Evolutionary conservation across 2,113 vertebrate genomes (phyloP), one percentile per base, ranked within the genome.

Genomic region (Nerophis ophidion): DNA sequence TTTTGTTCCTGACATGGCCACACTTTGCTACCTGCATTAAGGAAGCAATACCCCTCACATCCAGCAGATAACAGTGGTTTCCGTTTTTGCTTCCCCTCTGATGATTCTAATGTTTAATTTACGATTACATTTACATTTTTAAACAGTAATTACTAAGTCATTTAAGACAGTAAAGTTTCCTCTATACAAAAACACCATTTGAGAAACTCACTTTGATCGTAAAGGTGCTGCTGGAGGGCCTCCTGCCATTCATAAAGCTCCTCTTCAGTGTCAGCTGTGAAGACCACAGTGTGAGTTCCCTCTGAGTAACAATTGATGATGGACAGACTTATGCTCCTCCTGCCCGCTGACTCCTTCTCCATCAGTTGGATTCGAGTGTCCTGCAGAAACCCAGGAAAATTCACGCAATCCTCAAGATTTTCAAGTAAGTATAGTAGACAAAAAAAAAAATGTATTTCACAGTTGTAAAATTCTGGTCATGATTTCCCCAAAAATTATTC

Each of bases 191-290:
- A n/a, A 66, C 52, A 70, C 42, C 4, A 12, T 12, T 44, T 9
- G 40, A 44, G 0, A 12, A 44, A 86, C 93, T 93, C 82, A 98
- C 96, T 92, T 71, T 96, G 90, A 81, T 98, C 94, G 75, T 91
- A 93, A 46, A 95, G 89, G 77, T 98, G 96, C 76, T 98, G 95
- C 87, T 91, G 84, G 66, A 99, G 91, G 58, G 91, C 92, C 13
- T 93, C 92, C 84, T 92, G 85, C 96, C 96, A 98, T 48, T 89
- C 79, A 8, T 87, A 88, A 75, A 97, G 88, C 47, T 93, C 89
- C 9, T 93, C 90, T 38, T 72, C 80, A 49, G 66, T 89, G 62
- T 96, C 94, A 46, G 89, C 40, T 58, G 84, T 88, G 81, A 98
- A 97, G 48, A 89, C 38, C 35, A 88, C 75, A 0, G 57, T 89